These are phyloP conservation scores for Stramonita haemastoma DNA, from an alignment of 2,888 invertebrate species.

Conservation along the genomic window DNA sequence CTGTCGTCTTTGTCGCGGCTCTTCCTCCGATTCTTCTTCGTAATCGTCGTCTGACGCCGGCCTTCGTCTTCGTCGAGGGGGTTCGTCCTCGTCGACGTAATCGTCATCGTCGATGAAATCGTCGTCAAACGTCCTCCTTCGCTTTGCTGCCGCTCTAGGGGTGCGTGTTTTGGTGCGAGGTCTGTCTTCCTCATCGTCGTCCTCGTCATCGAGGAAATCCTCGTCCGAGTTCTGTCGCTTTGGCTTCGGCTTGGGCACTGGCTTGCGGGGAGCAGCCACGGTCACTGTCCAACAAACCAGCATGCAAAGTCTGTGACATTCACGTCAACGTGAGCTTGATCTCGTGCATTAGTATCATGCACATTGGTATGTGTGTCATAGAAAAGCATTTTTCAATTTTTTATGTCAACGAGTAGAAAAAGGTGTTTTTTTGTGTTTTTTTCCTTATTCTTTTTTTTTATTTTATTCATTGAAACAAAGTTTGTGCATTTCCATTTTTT, in stretches of 20 bases:
- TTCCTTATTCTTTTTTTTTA: too few relatives aligned
- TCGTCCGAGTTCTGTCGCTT: conserved; percentile 1
- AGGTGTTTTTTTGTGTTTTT: too few relatives aligned
- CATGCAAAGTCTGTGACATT: too few relatives aligned
- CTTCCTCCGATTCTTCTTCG: conserved; percentile 43
- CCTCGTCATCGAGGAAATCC: conserved; percentile 5
- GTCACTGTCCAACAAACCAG: neutral
- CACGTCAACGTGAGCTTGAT: too few relatives aligned
- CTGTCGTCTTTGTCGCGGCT: neutral
- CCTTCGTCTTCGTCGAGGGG: conserved; percentile 9
- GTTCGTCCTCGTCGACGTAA: conserved; percentile 36
- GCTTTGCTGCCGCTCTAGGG: conserved; percentile 16
- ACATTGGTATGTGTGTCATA: too few relatives aligned
- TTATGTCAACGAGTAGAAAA: too few relatives aligned
- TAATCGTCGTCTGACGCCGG: conserved; percentile 34
- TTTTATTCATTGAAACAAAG: too few relatives aligned
- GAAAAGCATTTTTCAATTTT: too few relatives aligned
- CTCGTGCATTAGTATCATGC: too few relatives aligned
- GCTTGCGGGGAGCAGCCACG: conserved; percentile 1
- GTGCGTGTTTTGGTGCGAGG: neutral
- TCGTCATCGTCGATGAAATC: conserved; percentile 37
- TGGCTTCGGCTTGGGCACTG: neutral
- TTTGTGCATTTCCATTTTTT: too few relatives aligned
- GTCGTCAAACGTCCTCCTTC: conserved; percentile 2
- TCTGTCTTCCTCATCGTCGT: conserved; percentile 11